A percentile compares a stretch with the other conserved stretches of the same genome.
These are phyloP conservation scores for Megatriorchis doriae DNA, from an alignment of 2,113 vertebrate genomes.

Conservation along the genomic window DNA sequence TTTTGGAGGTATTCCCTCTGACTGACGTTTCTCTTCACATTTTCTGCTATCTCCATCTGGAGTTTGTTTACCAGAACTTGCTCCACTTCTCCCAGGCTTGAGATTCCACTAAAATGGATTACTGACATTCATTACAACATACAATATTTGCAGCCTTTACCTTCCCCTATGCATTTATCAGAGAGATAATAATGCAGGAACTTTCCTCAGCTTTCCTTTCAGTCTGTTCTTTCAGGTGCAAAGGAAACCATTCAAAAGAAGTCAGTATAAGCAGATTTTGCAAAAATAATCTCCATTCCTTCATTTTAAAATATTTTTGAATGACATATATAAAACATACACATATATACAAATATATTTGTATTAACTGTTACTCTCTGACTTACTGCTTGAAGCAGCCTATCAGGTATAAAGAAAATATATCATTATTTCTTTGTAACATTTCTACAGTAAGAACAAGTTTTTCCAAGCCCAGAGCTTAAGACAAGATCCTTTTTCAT, in stretches of 20 bases:
- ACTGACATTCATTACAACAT: not conserved
- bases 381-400: not conserved
- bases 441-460: not conserved
- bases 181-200: not conserved
- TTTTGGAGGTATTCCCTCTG: not conserved
- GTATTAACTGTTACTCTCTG: not conserved
- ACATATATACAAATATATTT: not conserved
- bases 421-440: not conserved
- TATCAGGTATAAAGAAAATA: not conserved
- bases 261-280: not conserved
- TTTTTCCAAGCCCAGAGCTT: not conserved
- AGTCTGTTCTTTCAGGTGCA: not conserved
- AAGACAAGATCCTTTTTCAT: not conserved
- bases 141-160: not conserved
- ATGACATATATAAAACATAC: not conserved
- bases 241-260: not conserved
- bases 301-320: not conserved
- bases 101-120: not conserved
- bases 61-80: constrained; percentile 6
- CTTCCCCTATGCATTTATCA: not conserved
- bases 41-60: not conserved
- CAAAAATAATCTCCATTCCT: not conserved
- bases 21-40: not conserved
- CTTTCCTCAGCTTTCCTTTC: not conserved
- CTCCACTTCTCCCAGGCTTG: not conserved